A percentile compares a stretch with the other conserved stretches of the same genome.
These are phyloP conservation scores for Macrotus californicus DNA, from an alignment of 2,113 vertebrate genomes.

Conservation along the genomic window DNA sequence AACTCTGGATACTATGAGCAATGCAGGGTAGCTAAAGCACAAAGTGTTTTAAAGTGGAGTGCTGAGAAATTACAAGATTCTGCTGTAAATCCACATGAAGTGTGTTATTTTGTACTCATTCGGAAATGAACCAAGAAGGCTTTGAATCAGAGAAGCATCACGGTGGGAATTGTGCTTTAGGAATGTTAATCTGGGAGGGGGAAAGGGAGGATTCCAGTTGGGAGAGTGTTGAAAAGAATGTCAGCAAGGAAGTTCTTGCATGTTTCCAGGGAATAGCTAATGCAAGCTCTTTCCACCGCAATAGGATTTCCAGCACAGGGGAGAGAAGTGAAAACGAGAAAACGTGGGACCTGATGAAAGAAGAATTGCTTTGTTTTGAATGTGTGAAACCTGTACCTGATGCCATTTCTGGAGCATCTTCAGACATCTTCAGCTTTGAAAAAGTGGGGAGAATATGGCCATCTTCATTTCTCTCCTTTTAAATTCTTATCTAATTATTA, in stretches of 20 bases:
- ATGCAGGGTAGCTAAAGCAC: not conserved
- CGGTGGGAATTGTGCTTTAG: not conserved
- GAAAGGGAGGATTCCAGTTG: not conserved
- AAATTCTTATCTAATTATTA: not conserved
- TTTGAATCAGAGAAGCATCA: not conserved
- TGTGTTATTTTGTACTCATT: not conserved
- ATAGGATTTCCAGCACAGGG: not conserved
- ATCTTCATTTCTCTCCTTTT: not conserved
- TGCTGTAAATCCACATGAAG: not conserved
- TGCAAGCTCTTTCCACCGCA: not conserved
- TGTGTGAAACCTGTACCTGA: not conserved
- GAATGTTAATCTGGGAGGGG: not conserved
- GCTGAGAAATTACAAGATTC: not conserved
- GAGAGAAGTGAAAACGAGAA: not conserved
- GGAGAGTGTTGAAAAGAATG: not conserved
- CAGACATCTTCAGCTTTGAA: not conserved
- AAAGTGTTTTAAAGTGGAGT: not conserved
- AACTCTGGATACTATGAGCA: not conserved
- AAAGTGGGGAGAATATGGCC: not conserved
- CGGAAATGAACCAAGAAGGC: not conserved
- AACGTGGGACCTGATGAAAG: not conserved
- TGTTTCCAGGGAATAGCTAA: not conserved
- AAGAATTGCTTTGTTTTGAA: not conserved
- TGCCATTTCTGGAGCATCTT: not conserved
- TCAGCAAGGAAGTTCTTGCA: not conserved